phyloP scores from a whole-genome alignment of 2,797 vertebrate genomes.

The Arnoldichthys spilopterus region DNA sequence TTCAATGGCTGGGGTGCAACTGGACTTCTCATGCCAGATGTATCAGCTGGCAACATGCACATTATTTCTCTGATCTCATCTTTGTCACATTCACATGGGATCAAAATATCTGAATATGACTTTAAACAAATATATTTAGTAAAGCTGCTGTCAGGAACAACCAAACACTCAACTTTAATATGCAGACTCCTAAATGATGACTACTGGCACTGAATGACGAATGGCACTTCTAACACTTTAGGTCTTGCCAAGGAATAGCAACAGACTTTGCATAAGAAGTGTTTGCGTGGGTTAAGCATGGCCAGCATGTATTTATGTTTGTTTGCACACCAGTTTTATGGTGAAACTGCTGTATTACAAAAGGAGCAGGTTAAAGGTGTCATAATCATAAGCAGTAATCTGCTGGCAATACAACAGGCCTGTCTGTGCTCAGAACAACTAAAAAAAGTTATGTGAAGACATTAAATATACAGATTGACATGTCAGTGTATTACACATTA shows the following conservation, averaged over 20 bases:
- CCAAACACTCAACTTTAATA: not conserved
- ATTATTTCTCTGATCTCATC: not conserved
- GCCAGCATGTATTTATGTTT: not conserved
- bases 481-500: not conserved
- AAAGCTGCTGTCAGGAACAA: not conserved
- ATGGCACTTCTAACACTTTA: not conserved
- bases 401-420: not conserved
- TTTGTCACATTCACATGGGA: not conserved
- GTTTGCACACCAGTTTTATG: not conserved
- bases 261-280: not conserved
- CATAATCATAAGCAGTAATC: not conserved
- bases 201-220: not conserved
- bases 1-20: not conserved
- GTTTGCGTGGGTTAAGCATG: not conserved
- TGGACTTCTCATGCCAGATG: not conserved
- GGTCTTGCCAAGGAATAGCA: not conserved
- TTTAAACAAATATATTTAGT: conserved; percentile 13
- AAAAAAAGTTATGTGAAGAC: too few species aligned
- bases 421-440: not conserved
- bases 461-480: too few species aligned
- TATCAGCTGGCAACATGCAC: not conserved
- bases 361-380: not conserved
- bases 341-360: not conserved
- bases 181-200: not conserved
- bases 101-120: not conserved